These are phyloP conservation scores for Argyrosomus regius DNA, from an alignment of 2,797 vertebrate genomes.

Conservation along the genomic window DNA sequence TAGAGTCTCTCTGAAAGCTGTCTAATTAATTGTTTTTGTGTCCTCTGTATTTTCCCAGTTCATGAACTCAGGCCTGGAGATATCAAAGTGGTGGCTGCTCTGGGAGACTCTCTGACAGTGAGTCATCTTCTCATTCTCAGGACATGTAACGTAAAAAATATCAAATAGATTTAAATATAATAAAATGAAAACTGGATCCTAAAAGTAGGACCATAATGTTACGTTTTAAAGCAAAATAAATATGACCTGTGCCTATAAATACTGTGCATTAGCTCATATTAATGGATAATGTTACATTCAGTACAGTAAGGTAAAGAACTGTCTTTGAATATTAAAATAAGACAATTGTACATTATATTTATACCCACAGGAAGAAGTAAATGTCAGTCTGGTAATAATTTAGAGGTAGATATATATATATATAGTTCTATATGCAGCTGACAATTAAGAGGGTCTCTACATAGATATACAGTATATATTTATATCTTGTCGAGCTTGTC, in stretches of 20 bases:
- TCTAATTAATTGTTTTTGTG: background rate
- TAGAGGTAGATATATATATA: background rate
- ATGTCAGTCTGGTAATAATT: background rate
- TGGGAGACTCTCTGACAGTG: slow-evolving; percentile 94
- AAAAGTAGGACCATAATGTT: background rate
- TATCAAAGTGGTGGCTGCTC: slow-evolving; percentile 89
- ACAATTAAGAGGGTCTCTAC: background rate
- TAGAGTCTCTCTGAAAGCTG: background rate
- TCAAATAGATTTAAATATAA: background rate
- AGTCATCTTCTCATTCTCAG: slow-evolving; percentile 57
- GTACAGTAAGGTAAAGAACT: background rate
- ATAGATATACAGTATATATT: too few species aligned
- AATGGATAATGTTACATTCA: background rate
- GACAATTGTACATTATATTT: background rate
- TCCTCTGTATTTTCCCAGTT: slow-evolving; percentile 79
- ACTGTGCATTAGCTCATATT: background rate
- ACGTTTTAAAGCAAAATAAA: background rate
- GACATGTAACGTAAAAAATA: background rate
- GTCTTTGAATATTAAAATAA: background rate
- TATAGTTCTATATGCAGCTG: background rate
- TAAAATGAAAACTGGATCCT: background rate
- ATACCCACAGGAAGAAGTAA: background rate
- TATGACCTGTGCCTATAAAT: background rate
- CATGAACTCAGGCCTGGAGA: slow-evolving; percentile 91
- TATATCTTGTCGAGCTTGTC: too few species aligned